A percentile compares a stretch with the other conserved stretches of the same genome.
Evolutionary conservation across 23 tunicate genomes (phyloP).

Genomic region (Halocynthia roretzi): DNA sequence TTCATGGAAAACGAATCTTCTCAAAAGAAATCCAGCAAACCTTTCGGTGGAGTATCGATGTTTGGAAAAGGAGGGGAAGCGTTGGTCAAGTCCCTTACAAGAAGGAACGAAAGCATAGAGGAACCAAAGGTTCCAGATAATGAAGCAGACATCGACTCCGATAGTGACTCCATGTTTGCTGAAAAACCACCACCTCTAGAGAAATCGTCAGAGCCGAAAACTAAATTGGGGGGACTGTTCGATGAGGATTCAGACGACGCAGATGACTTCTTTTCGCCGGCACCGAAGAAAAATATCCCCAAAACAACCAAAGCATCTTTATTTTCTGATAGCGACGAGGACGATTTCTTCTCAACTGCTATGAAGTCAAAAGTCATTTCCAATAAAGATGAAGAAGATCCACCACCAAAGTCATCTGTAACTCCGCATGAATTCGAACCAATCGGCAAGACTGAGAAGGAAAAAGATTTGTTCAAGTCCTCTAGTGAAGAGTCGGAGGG

Average conservation of each 20-base stretch:
- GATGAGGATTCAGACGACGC: constrained; percentile 17
- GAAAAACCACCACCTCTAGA: constrained; percentile 9
- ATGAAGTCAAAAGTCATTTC: background rate
- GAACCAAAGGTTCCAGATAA: background rate
- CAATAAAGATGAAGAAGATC: background rate
- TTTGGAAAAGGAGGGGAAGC: constrained; percentile 26
- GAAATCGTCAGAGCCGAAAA: background rate
- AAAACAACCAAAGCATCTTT: background rate
- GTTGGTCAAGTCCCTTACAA: too few relatives aligned
- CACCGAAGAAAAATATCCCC: background rate
- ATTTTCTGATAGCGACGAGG: constrained; percentile 1
- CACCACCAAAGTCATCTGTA: background rate
- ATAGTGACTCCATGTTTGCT: constrained; percentile 19
- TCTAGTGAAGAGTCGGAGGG: background rate
- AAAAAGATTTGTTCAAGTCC: constrained; percentile 6
- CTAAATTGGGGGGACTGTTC: constrained; percentile 1
- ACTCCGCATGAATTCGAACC: background rate
- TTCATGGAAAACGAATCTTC: background rate
- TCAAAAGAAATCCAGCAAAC: constrained; percentile 28
- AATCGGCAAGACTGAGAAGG: background rate
- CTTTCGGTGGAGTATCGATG: constrained; percentile 68
- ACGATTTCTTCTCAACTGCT: constrained; percentile 10
- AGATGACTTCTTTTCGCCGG: constrained; percentile 7
- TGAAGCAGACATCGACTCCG: constrained; percentile 1
- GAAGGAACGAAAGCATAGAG: too few relatives aligned